Conservation (phyloP, 1,140 invertebrate genomes). For the Drosophila willistoni region DNA sequence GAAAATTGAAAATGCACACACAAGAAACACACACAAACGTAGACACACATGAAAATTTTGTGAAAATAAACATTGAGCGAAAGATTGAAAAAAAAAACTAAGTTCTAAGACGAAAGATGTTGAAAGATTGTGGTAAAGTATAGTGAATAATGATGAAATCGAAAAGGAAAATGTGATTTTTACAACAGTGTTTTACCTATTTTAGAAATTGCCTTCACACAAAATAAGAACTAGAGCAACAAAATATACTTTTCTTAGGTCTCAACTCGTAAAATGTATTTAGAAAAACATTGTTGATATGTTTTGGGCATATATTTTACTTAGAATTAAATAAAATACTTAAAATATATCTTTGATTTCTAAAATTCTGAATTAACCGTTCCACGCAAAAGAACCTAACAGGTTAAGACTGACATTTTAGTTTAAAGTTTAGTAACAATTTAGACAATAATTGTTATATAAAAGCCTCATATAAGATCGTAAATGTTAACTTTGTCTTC, state of each 20-base stretch:
- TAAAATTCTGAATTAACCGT: too few species aligned
- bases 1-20: constrained; percentile 32
- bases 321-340: too few species aligned
- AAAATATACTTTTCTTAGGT: neutral
- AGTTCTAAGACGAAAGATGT: constrained; percentile 8
- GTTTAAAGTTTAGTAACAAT: too few species aligned
- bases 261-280: neutral
- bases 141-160: constrained; percentile 18
- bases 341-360: too few species aligned
- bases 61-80: constrained; percentile 26
- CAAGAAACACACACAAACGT: neutral
- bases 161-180: constrained; percentile 9
- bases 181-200: neutral
- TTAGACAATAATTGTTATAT: too few species aligned
- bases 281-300: neutral
- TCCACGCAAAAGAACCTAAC: too few species aligned
- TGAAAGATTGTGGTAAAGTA: constrained; percentile 2
- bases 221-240: neutral
- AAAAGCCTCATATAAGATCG: too few species aligned
- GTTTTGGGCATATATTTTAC: neutral
- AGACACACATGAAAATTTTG: constrained; percentile 14
- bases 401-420: too few species aligned
- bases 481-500: too few species aligned
- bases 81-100: neutral
- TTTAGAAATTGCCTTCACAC: constrained; percentile 5